Base-by-base conservation (phyloP, 2,888 invertebrate species). In the Xanthia togata region DNA sequence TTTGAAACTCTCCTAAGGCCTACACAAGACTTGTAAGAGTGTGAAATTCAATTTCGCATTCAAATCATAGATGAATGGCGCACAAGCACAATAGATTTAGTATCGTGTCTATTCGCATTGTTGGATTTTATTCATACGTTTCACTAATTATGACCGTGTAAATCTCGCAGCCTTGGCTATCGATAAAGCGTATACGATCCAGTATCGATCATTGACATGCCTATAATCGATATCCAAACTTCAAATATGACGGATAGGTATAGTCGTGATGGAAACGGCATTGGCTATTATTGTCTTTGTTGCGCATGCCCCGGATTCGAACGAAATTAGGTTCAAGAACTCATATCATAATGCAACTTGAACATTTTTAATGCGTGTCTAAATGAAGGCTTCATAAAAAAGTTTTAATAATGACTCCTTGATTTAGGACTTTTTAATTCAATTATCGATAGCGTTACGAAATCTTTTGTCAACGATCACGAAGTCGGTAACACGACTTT, bases 241-340 rank as follows among this genome's bases (percentile, higher is more conserved):
- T 87, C 89, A 90, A 93, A 92, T 89, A 91, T 91, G 92, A 93
- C 92, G 91, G 93, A 93, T 93, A 47, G 47, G 47, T 47, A 89
- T 88, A 80, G 87, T 95, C 96, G 96, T 96, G 96, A 93, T 91
- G 70, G 76, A 89, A 91, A 91, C 89, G 96, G 90, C 96, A 96
- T 96, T 96, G 96, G 87, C 80, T 81, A 83, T 90, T 90, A 93
- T 93, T 95, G 93, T 95, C 93, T 95, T 91, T 93, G 91, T 90
- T 90, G 87, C 89, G 85, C 90, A 89, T 92, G 95, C 92, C 92
- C 95, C 94, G 95, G 94, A 95, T 95, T 93, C 90, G 84, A 89
- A 86, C 89, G 90, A 93, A 93, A 93, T 94, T 94, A 91, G 92
- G 94, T 94, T 94, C 94, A 95, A 95, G 94, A 93, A 89, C 94